Evolutionary conservation across 2,888 invertebrate genomes (phyloP), one percentile per base, ranked within the genome.

Genomic region (Epinotia ramella): DNA sequence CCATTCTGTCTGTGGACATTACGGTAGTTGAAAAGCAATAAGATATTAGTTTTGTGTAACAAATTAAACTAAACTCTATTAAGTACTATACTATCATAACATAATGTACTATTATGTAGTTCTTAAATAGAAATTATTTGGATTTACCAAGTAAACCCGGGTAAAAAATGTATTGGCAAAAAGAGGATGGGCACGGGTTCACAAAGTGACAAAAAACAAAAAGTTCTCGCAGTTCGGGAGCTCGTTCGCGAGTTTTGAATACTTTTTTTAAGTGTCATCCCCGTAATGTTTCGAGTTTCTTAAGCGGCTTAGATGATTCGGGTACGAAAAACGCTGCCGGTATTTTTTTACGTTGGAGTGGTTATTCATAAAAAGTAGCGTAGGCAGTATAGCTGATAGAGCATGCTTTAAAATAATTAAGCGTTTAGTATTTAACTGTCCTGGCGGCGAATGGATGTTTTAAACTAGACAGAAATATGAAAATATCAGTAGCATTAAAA

Each of bases 241-340:
- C 79, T 85, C 88, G 86, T 89, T 88, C 86, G 86, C 85, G 89
- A 88, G 84, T 79, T 80, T 74, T 84, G 79, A 84, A 84, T 83
- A 85, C 84, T 87, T 88, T 88, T 86, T 83, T 76, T 73, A 72
- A 78, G 83, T 86, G 86, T 86, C 84, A 84, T 88, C 84, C 84
- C 79, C 80, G 84, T 89, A 88, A 89, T 87, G 88, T 83, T 82
- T 81, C 77, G 86, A 88, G 86, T 88, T 86, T 77, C 64, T 80
- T 81, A 81, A 81, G 81, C 78, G 86, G 81, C 85, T 80, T 75
- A 65, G 74, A 70, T 40, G 64, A 59, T 65, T 65, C 65, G n/a
- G 49, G 59, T 11, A 49, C 24, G 40, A 46, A 65, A 65, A 28
- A 64, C 18, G 49, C n/a, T 13, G 20, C 44, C 20, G 16, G 20